Conservation (phyloP, 1,140 invertebrate genomes). For the Drosophila mojavensis region DNA sequence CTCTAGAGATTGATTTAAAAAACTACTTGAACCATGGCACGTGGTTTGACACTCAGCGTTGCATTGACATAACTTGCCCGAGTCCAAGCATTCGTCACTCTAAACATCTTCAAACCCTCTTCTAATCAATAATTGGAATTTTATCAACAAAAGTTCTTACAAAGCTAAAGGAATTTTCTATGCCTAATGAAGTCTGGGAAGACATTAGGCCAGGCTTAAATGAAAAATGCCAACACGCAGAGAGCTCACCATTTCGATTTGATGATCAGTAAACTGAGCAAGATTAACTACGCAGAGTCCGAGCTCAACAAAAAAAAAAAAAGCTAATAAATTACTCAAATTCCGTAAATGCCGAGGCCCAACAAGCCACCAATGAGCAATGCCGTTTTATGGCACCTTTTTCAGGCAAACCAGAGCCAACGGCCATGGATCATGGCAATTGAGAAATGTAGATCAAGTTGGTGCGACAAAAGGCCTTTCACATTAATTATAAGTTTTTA, state of each 20-base stretch:
- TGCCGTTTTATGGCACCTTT: slow-evolving; percentile 67
- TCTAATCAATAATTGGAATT: slow-evolving; percentile 2
- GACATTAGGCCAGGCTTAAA: slow-evolving; percentile 29
- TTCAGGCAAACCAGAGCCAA: background rate
- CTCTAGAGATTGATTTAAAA: slow-evolving; percentile 16
- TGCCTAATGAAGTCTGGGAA: slow-evolving; percentile 47
- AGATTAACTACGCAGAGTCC: slow-evolving; percentile 56
- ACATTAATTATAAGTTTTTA: slow-evolving; percentile 82
- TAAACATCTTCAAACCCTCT: background rate
- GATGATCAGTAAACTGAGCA: slow-evolving; percentile 71
- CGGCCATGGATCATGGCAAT: slow-evolving; percentile 53
- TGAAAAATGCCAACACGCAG: slow-evolving; percentile 66
- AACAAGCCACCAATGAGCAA: slow-evolving; percentile 19
- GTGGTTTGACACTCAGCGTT: background rate
- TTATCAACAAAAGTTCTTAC: slow-evolving; percentile 46
- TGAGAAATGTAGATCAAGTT: slow-evolving; percentile 76
- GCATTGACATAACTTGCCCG: too few relatives aligned
- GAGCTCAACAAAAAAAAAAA: slow-evolving; percentile 58
- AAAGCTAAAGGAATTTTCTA: slow-evolving; percentile 55
- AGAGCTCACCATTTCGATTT: slow-evolving; percentile 42
- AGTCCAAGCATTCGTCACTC: background rate
- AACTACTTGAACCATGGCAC: background rate
- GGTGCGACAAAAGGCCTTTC: slow-evolving; percentile 72
- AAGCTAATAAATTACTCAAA: slow-evolving; percentile 67
- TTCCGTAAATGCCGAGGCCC: background rate